Percentiles rank a stretch among this genome's conserved stretches.
These are phyloP conservation scores for Scolopax mira DNA, from an alignment of 2,113 vertebrate genomes.

Conservation along the genomic window DNA sequence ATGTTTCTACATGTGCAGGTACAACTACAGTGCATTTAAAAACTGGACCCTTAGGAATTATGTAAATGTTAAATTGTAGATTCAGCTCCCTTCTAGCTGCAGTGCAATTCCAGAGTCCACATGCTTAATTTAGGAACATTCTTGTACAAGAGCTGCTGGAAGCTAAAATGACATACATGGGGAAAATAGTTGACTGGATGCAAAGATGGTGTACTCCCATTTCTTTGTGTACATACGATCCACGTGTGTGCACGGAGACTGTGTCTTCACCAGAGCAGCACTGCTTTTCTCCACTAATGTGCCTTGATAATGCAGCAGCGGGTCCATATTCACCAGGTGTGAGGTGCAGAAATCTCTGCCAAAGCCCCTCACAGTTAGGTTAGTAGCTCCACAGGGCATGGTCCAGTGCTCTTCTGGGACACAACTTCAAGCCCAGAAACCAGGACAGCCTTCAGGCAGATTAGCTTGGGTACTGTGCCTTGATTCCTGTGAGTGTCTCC, in stretches of 20 bases:
- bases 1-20: neutral
- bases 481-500: neutral
- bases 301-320: neutral
- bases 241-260: fast-evolving
- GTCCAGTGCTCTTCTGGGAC: neutral
- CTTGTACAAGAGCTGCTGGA: neutral
- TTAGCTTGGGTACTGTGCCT: neutral
- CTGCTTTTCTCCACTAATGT: neutral
- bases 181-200: neutral
- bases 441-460: neutral
- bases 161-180: neutral
- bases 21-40: neutral
- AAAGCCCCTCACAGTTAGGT: neutral
- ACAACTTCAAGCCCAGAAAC: neutral
- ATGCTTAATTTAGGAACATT: neutral
- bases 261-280: neutral
- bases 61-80: neutral
- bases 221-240: neutral
- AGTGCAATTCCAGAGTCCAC: neutral
- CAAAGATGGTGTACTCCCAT: neutral
- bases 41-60: neutral
- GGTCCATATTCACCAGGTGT: neutral
- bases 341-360: neutral
- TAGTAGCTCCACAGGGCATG: neutral
- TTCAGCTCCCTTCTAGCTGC: neutral